Evolutionary conservation across 2,113 vertebrate species (phyloP).

Genomic region (Pogona vitticeps): DNA sequence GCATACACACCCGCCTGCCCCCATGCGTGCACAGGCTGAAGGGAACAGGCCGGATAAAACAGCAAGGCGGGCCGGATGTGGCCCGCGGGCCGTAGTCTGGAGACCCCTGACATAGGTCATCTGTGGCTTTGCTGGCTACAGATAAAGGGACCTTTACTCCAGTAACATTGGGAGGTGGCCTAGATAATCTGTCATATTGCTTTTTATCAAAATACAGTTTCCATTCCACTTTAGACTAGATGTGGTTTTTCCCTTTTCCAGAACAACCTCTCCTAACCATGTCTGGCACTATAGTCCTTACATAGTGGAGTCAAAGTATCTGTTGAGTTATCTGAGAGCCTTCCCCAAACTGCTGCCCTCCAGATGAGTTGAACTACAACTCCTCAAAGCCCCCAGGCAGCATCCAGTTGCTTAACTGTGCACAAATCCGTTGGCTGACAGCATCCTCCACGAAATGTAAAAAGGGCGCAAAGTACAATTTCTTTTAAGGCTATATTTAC

Average conservation of each 20-base stretch:
- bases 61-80: too few species aligned
- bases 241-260: neutral
- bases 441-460: neutral
- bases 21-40: too few species aligned
- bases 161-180: too few species aligned
- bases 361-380: neutral
- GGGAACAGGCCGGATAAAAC: too few species aligned
- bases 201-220: neutral
- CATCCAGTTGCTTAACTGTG: neutral
- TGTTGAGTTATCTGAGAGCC: too few species aligned
- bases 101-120: too few species aligned
- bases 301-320: neutral
- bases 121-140: too few species aligned
- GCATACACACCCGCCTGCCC: too few species aligned
- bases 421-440: constrained; percentile 6
- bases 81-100: too few species aligned
- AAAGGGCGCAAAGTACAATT: neutral
- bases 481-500: constrained; percentile 1
- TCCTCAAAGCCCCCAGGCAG: neutral
- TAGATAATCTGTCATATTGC: too few species aligned
- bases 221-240: neutral
- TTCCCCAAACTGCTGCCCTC: too few species aligned
- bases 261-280: neutral
- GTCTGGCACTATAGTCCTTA: neutral
- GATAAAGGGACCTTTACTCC: too few species aligned